Conservation (phyloP, 2,113 vertebrate species). For the Lycaon pictus region DNA sequence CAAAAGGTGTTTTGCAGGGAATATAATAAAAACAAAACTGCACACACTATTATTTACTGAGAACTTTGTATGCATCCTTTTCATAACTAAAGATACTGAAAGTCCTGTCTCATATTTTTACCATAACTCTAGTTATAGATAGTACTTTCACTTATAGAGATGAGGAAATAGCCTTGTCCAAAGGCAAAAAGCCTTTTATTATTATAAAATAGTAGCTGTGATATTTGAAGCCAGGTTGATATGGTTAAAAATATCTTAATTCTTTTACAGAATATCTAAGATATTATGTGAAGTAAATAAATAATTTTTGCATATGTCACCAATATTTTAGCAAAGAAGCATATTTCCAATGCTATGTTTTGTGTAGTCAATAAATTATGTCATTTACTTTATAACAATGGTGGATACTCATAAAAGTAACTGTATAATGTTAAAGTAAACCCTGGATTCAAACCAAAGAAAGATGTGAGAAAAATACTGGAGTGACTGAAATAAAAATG, state of each 20-base stretch:
- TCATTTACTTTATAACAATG: neutral
- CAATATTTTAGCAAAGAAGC: neutral
- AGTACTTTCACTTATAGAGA: neutral
- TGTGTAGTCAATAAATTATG: neutral
- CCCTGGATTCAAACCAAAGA: constrained; percentile 55
- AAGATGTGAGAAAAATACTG: constrained; percentile 7
- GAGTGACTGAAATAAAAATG: constrained; percentile 27
- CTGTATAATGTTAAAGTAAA: constrained; percentile 42
- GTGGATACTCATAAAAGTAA: neutral
- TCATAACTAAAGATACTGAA: neutral
- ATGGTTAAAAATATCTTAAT: neutral
- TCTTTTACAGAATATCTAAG: neutral
- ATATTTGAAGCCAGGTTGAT: neutral
- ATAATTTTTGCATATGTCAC: neutral
- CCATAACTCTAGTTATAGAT: neutral
- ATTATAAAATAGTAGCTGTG: neutral
- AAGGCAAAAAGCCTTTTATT: neutral
- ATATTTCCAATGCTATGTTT: neutral
- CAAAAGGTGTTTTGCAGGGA: neutral
- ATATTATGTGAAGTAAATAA: neutral
- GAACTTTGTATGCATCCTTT: neutral
- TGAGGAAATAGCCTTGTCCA: neutral
- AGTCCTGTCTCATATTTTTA: neutral
- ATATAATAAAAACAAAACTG: neutral
- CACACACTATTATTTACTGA: neutral